Evolutionary conservation across 2,888 invertebrate genomes (phyloP), one percentile per base, ranked within the genome.

Genomic region (Celastrina argiolus): DNA sequence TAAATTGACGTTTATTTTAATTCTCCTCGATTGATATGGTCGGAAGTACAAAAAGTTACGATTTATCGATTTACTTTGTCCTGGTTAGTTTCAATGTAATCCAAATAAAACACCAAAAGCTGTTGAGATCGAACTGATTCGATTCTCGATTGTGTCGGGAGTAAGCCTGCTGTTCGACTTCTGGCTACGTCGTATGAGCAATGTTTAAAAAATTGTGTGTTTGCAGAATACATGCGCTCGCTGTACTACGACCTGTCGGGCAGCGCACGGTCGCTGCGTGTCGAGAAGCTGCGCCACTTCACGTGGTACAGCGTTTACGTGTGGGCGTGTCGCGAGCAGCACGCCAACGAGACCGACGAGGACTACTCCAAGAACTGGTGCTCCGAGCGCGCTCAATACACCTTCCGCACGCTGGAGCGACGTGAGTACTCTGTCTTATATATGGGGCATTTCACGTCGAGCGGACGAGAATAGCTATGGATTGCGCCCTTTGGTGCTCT

Each of bases 221-320:
- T 26, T n/a, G 22, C 12, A 51, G 89, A 78, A n/a, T 86, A 83
- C 76, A 84, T 84, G 14, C 80, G 80, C 68, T 82, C 81, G 51
- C 76, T 78, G 70, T 86, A 81, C 84, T 88, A 76, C 73, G 87
- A 91, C 64, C 87, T 93, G 74, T 91, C 92, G 8, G 92, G 96
- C 70, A 83, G 79, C 51, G 88, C 76, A 41, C 74, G 75, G 2
- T 75, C 80, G 45, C 74, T 89, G 64, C 73, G 74, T 1, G 82
- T 88, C 69, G 71, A 70, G 1, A 74, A 93, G 41, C 88, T 97
- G 74, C 94, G 93, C 8, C 97, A 97, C 87, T 97, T 94, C 83
- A 94, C 96, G 0, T 91, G 92, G 74, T 97, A 97, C 85, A 93
- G 94, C 18, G 94, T 97, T 67, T 92, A 91, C 72, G 93, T 97